phyloP scores from a whole-genome alignment of 2,888 invertebrate genomes.

The Quadriops clusia region DNA sequence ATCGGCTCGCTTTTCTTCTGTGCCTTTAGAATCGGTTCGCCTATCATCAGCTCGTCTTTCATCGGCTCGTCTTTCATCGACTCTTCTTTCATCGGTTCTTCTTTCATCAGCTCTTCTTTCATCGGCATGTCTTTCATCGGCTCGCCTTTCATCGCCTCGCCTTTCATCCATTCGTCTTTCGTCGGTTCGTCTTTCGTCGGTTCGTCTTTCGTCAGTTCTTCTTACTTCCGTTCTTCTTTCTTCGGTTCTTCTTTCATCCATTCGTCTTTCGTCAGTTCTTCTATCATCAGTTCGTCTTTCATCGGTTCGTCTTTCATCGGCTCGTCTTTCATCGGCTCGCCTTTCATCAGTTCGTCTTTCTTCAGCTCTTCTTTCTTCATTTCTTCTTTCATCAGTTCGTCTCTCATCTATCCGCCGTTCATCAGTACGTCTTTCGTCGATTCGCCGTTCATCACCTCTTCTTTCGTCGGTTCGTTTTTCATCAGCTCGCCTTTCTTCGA shows the following conservation, averaged over 20 bases:
- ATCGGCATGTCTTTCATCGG: conserved; percentile 41
- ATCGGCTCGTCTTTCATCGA: background rate
- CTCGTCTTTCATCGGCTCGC: too few species aligned
- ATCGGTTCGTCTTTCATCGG: conserved; percentile 11
- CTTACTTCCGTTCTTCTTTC: conserved; percentile 4
- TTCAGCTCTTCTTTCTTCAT: conserved; percentile 11
- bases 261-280: conserved; percentile 34
- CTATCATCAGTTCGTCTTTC: too few species aligned
- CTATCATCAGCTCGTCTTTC: conserved; percentile 21
- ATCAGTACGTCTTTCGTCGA: too few species aligned
- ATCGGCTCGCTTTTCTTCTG: conserved; percentile 5
- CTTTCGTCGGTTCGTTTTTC: conserved; percentile 20
- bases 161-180: too few species aligned
- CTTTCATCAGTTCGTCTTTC: too few species aligned
- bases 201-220: background rate
- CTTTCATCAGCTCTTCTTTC: conserved; percentile 38
- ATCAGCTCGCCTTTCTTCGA: conserved; percentile 8
- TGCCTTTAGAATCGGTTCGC: background rate
- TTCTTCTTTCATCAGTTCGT: conserved; percentile 16
- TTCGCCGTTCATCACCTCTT: conserved; percentile 3
- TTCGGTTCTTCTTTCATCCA: conserved; percentile 29
- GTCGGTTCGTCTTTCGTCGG: conserved; percentile 23
- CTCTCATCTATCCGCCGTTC: conserved; percentile 17
- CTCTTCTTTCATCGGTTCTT: conserved; percentile 1
- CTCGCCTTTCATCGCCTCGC: conserved; percentile 33